phyloP scores from a whole-genome alignment of 2,888 invertebrate species.

The Cerastoderma edule region DNA sequence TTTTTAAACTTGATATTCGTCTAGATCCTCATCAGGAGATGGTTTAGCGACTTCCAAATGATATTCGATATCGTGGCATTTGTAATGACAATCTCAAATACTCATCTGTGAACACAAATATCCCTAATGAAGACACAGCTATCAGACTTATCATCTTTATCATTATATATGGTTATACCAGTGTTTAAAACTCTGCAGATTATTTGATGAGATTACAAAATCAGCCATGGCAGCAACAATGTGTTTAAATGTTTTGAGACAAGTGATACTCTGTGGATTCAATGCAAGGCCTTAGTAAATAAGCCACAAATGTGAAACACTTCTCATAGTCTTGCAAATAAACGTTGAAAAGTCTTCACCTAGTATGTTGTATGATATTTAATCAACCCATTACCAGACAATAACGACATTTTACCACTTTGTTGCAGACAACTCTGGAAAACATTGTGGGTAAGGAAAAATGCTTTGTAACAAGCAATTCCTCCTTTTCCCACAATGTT shows the following conservation, averaged over 20 bases:
- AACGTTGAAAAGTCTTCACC: no score
- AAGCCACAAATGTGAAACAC: no score
- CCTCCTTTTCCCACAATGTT: background rate
- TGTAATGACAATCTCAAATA: slow-evolving; percentile 18
- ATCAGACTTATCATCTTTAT: slow-evolving; percentile 24
- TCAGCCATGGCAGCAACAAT: slow-evolving; percentile 4
- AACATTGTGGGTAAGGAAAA: slow-evolving; percentile 1
- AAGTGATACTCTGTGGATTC: no score
- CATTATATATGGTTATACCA: slow-evolving; percentile 26
- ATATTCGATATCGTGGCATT: slow-evolving; percentile 21
- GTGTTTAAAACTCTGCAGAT: slow-evolving; percentile 21
- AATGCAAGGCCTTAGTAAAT: no score
- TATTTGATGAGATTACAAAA: slow-evolving; percentile 3
- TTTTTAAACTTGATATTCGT: slow-evolving; percentile 23
- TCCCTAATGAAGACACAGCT: slow-evolving; percentile 16
- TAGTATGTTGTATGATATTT: no score
- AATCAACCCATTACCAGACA: slow-evolving; percentile 6
- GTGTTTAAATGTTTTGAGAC: no score
- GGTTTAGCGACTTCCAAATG: slow-evolving; percentile 22
- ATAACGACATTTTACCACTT: background rate
- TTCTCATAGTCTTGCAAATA: no score
- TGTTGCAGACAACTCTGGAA: background rate
- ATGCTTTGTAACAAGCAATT: background rate
- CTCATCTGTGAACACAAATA: slow-evolving; percentile 26
- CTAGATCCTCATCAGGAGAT: slow-evolving; percentile 19